Evolutionary conservation across 2,888 invertebrate species (phyloP).

Genomic region (Ormyrus rosae): DNA sequence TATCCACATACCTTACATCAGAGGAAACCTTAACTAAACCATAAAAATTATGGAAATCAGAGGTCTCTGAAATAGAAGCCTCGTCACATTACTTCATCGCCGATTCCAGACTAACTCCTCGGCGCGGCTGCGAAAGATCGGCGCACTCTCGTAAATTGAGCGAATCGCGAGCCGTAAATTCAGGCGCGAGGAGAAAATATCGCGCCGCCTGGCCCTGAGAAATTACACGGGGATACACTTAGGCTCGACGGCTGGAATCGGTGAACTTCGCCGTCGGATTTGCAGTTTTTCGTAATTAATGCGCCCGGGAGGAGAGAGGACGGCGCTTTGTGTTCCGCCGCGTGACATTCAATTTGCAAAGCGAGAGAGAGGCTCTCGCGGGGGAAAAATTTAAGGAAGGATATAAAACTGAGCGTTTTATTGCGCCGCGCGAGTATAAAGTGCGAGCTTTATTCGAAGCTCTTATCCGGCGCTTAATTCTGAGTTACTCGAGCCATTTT

Average conservation of each 20-base stretch:
- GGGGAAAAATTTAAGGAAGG: not conserved
- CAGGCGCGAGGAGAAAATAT: constrained; percentile 17
- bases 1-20: no score
- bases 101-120: no score
- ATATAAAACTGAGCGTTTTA: not conserved
- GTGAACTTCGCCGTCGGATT: not conserved
- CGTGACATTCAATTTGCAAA: no score
- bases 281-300: not conserved
- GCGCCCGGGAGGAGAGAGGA: no score
- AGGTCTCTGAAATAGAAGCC: no score
- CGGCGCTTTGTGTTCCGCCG: not conserved
- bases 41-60: no score
- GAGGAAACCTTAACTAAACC: no score
- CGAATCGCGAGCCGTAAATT: not conserved
- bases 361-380: no score
- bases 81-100: no score
- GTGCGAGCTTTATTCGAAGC: not conserved
- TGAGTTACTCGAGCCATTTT: not conserved
- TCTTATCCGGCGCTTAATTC: not conserved
- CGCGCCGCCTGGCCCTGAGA: constrained; percentile 28
- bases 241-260: not conserved
- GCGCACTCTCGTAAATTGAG: not conserved
- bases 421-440: not conserved
- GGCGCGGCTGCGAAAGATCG: no score
- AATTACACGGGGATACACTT: constrained; percentile 39